These are phyloP conservation scores for Cichlasoma orientale DNA, from an alignment of 2,797 vertebrate species.

Conservation along the genomic window DNA sequence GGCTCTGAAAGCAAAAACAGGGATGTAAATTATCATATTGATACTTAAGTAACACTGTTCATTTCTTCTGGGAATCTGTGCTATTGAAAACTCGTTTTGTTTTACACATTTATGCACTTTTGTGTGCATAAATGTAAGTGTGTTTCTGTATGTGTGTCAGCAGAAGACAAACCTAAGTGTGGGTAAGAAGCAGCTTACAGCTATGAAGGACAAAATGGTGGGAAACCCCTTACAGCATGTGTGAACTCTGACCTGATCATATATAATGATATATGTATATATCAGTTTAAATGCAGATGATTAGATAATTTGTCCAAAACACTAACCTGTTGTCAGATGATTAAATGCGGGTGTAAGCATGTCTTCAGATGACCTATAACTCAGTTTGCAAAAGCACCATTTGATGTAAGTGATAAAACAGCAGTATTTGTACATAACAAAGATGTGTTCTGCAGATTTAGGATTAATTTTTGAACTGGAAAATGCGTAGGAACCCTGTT, in stretches of 20 bases:
- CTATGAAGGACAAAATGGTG: slow-evolving; percentile 35
- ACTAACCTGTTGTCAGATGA: neutral
- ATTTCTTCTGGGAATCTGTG: neutral
- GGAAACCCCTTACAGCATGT: neutral
- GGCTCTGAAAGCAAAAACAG: neutral
- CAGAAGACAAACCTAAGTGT: slow-evolving; percentile 31
- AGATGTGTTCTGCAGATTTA: neutral
- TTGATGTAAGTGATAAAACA: neutral
- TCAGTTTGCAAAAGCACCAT: neutral
- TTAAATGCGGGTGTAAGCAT: neutral
- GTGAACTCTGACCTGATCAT: neutral
- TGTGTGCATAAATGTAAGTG: too few species aligned
- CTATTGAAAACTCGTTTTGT: neutral
- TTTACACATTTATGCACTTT: neutral
- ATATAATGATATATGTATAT: neutral
- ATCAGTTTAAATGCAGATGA: neutral
- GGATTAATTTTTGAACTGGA: slow-evolving; percentile 7
- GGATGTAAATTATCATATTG: neutral
- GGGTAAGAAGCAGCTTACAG: neutral
- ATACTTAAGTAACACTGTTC: neutral
- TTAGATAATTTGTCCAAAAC: neutral
- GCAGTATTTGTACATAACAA: neutral
- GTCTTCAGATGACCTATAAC: neutral
- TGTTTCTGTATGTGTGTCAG: neutral
- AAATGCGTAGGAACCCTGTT: slow-evolving; percentile 33